phyloP scores from a whole-genome alignment of 2,797 vertebrate species.

The Nyctibius grandis region DNA sequence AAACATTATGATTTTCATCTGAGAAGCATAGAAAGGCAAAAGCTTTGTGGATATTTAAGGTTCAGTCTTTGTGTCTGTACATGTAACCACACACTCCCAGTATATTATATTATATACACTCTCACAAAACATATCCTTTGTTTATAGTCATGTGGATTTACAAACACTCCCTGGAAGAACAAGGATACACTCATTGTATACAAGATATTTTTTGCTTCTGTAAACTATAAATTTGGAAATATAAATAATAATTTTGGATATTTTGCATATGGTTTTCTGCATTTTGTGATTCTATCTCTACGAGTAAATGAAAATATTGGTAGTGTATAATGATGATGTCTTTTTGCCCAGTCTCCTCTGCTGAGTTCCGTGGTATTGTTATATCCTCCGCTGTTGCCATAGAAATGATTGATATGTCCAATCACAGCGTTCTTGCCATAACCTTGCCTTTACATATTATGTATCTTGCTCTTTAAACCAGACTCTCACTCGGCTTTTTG shows the following conservation, averaged over 20 bases:
- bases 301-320: neutral
- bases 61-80: neutral
- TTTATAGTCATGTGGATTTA: neutral
- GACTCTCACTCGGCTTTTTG: neutral
- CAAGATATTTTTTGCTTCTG: neutral
- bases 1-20: neutral
- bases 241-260: neutral
- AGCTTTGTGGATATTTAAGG: neutral
- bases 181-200: neutral
- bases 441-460: neutral
- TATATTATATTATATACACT: neutral
- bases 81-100: neutral
- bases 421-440: slow-evolving; percentile 4
- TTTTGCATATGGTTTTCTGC: neutral
- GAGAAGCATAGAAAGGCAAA: neutral
- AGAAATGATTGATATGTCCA: slow-evolving; percentile 57
- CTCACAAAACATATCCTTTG: slow-evolving; percentile 5
- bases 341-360: neutral
- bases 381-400: slow-evolving; percentile 43
- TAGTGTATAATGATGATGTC: neutral
- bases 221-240: neutral
- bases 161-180: neutral
- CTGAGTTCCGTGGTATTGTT: neutral
- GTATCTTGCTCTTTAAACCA: neutral
- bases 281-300: neutral